Base-by-base conservation (phyloP, 2,888 invertebrate species). In the Coremacera marginata region DNA sequence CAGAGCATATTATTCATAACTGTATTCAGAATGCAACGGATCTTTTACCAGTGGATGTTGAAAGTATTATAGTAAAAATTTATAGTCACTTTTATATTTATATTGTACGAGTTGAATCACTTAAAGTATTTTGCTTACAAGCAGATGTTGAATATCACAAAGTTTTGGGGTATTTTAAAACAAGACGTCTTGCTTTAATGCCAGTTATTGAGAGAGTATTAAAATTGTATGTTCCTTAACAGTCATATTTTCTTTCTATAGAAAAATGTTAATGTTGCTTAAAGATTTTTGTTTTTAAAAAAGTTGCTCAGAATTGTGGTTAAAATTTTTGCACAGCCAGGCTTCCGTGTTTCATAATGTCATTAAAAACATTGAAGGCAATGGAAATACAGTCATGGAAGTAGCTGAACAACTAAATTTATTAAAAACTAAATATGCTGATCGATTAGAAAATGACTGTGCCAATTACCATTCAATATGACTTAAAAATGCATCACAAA, bases 41-140 rank as follows among this genome's bases (percentile, higher is more conserved):
- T 51, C 27, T 31, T 14, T 65, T 77, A 14, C 67, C 79, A 37
- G 44, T 68, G 19, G 67, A 75, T 62, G 51, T 65, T 65, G 65
- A 65, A 65, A n/a, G 31, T 27, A 34, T 31, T 8, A 37, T 65
- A 2, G 7, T 37, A 2, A 65, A 65, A 37, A 7, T 65, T 14
- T 63, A 63, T 25, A 9, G 31, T 55, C 60, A 63, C 16, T 63
- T 63, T 63, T 16, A 55, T 63, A 31, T 51, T 49, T 81, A 81
- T 62, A 80, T 77, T n/a, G 77, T 80, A n/a, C 37, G 79, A n/a
- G 75, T 74, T 4, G 76, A 80, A 75, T 14, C 63, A 49, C 67
- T 78, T 3, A 78, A 76, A 55, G 34, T 62, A 5, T 70, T 75
- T 44, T 79, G 75, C 51, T 22, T 60, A 19, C 19, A 70, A 37